Percentiles rank a stretch among this genome's conserved stretches.
Evolutionary conservation across 2,113 vertebrate genomes (phyloP).

Genomic region (Tetrax tetrax): DNA sequence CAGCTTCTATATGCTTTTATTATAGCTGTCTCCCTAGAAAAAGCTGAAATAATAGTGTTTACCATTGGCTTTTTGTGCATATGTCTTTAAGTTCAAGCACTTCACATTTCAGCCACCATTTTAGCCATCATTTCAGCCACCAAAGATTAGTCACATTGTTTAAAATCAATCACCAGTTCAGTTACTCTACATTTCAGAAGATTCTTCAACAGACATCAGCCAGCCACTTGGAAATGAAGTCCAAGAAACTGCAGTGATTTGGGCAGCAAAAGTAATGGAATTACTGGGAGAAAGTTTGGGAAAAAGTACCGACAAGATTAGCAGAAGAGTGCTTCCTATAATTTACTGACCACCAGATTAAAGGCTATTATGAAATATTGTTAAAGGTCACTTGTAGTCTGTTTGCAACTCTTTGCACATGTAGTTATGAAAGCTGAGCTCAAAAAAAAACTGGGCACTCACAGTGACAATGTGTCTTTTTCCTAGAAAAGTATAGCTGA

Average conservation of each 20-base stretch:
- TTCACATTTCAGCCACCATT: background rate
- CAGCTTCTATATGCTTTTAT: background rate
- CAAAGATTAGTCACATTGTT: background rate
- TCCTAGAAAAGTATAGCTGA: background rate
- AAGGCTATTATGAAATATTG: background rate
- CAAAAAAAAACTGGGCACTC: background rate
- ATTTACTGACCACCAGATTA: constrained; percentile 27
- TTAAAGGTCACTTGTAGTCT: background rate
- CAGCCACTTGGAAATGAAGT: background rate
- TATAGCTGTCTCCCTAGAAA: background rate
- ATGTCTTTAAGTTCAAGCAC: background rate
- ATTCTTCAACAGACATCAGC: background rate
- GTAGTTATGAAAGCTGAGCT: background rate
- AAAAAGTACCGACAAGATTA: constrained; percentile 17
- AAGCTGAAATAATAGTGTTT: background rate
- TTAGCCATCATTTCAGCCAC: background rate
- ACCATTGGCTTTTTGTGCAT: background rate
- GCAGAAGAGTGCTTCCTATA: constrained; percentile 5
- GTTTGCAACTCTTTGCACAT: background rate
- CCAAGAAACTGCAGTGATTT: background rate
- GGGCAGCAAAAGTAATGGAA: background rate
- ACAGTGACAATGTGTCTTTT: background rate
- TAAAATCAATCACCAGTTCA: background rate
- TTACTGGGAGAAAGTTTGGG: background rate
- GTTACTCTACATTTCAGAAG: background rate